Percentiles rank a stretch among this genome's conserved stretches.
Conservation (phyloP, 2,113 vertebrate species). For the Cyanoramphus novaezelandiae region DNA sequence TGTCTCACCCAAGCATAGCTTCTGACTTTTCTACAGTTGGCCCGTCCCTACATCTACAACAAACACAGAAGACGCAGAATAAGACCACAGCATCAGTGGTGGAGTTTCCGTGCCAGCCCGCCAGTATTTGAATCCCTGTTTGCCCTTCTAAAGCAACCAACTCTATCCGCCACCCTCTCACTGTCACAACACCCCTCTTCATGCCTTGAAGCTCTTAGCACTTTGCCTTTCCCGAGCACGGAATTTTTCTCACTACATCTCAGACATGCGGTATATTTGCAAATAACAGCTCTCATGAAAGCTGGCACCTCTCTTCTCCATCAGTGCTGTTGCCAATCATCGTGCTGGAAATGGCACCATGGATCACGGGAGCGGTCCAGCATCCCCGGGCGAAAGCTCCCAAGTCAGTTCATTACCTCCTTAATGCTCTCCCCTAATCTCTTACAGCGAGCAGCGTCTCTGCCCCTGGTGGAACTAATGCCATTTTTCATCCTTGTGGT, state of each 20-base stretch:
- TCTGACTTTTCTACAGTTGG: neutral
- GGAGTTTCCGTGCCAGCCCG: neutral
- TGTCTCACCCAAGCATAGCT: neutral
- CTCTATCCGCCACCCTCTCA: neutral
- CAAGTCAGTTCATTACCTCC: neutral
- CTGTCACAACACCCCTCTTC: neutral
- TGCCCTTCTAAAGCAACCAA: neutral
- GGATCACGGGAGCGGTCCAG: neutral
- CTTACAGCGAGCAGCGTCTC: rapidly evolving
- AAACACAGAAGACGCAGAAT: neutral
- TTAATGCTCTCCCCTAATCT: neutral
- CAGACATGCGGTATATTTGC: neutral
- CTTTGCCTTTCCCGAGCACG: neutral
- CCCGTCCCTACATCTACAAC: too few relatives aligned
- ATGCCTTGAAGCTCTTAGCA: neutral
- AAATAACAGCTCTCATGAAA: neutral
- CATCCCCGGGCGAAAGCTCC: neutral
- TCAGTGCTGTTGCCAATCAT: neutral
- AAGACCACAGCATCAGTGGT: neutral
- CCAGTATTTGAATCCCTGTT: neutral
- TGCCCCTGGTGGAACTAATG: constrained; percentile 2
- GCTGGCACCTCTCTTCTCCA: neutral
- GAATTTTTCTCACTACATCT: neutral
- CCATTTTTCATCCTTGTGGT: constrained; percentile 24
- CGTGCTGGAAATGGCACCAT: neutral